A percentile compares a stretch with the other conserved stretches of the same genome.
These are phyloP conservation scores for Sphyrna mokarran DNA, from an alignment of 2,113 vertebrate genomes.

Conservation along the genomic window DNA sequence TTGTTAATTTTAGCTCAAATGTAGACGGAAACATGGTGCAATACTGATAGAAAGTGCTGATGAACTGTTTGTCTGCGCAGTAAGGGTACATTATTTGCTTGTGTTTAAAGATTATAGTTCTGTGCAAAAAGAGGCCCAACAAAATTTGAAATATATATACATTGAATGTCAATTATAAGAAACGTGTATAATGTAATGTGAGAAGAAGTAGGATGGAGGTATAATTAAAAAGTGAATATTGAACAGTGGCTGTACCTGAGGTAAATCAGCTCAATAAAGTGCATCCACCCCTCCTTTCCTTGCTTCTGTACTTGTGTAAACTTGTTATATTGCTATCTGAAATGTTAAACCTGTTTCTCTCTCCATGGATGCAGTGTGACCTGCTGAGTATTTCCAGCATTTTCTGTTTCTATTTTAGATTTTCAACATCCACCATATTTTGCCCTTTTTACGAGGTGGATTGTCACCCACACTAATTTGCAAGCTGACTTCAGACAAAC, in stretches of 20 bases:
- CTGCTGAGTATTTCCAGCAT: neutral
- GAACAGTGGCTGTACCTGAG: neutral
- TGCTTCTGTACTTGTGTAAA: neutral
- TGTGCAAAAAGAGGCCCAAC: neutral
- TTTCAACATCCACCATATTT: neutral
- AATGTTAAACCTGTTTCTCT: neutral
- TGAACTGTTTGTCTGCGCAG: neutral
- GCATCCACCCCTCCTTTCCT: neutral
- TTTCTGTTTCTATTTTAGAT: neutral
- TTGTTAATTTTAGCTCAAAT: neutral
- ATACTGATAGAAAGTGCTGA: neutral
- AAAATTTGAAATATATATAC: neutral
- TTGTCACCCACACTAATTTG: neutral
- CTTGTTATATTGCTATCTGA: neutral
- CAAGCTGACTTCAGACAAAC: neutral
- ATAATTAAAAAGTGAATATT: slow-evolving; percentile 3
- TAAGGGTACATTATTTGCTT: neutral
- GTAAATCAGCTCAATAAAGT: neutral
- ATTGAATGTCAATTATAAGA: neutral
- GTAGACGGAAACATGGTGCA: neutral
- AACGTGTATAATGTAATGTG: neutral
- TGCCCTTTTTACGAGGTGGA: neutral
- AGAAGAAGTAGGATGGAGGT: neutral
- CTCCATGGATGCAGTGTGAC: neutral
- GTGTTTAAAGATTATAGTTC: neutral